Evolutionary conservation across 2,113 vertebrate species (phyloP).

Genomic region (Platichthys flesus): DNA sequence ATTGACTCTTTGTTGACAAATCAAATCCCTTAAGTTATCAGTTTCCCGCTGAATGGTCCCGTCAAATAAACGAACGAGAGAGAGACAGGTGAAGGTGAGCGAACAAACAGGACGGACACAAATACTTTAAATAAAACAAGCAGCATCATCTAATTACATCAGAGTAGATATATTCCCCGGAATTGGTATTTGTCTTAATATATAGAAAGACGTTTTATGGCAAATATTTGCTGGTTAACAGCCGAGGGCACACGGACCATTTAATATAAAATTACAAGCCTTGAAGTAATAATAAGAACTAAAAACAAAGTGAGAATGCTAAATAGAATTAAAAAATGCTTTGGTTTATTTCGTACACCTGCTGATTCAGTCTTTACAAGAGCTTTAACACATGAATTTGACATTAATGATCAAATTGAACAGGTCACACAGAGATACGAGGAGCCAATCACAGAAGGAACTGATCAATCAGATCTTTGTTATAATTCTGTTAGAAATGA

Average conservation of each 20-base stretch:
- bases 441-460: neutral
- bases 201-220: too few relatives aligned
- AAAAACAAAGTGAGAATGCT: neutral
- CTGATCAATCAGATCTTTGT: constrained; percentile 1
- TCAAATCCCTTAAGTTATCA: neutral
- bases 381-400: neutral
- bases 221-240: too few relatives aligned
- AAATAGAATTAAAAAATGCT: neutral
- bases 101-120: neutral
- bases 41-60: neutral
- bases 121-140: neutral
- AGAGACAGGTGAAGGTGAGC: constrained; percentile 3
- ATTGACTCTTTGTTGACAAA: neutral
- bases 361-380: too few relatives aligned
- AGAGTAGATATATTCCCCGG: too few relatives aligned
- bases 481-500: neutral
- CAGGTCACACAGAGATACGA: neutral
- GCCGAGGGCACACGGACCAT: too few relatives aligned
- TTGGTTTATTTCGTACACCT: too few relatives aligned
- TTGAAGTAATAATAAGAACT: neutral
- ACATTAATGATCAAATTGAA: neutral
- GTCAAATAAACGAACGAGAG: neutral
- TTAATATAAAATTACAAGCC: too few relatives aligned
- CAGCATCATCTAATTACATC: neutral
- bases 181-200: too few relatives aligned